A percentile compares a stretch with the other conserved stretches of the same genome.
Conservation (phyloP, 1,140 invertebrate species). For the Brachionus calyciflorus region DNA sequence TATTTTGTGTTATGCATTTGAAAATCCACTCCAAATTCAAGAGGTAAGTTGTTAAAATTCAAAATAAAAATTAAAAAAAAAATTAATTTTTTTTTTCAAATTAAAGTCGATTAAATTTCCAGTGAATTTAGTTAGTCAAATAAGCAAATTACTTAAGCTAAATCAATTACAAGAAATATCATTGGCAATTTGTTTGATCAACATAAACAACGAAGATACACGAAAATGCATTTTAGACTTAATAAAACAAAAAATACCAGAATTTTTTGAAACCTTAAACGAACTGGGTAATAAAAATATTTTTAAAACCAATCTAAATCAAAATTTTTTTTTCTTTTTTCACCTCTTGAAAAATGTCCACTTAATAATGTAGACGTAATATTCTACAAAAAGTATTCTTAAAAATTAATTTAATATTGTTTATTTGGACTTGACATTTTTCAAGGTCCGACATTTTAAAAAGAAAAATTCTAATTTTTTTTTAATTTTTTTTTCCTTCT, state of each 20-base stretch:
- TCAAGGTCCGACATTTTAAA: neutral
- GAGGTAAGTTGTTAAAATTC: conserved; percentile 56
- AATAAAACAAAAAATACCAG: conserved; percentile 75
- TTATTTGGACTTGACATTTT: neutral
- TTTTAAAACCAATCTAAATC: no score
- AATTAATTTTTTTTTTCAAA: conserved; percentile 55
- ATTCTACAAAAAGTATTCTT: no score
- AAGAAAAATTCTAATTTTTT: neutral
- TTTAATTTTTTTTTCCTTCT: neutral
- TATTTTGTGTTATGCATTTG: conserved; percentile 74
- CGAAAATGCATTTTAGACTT: conserved; percentile 71
- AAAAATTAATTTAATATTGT: no score
- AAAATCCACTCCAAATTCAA: conserved; percentile 67
- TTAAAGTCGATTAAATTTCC: conserved; percentile 71
- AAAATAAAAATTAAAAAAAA: neutral
- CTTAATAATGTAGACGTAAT: neutral
- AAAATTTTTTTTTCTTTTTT: neutral
- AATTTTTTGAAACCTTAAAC: conserved; percentile 77
- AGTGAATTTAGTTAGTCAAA: conserved; percentile 68
- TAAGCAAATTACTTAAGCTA: conserved; percentile 78
- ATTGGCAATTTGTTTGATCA: conserved; percentile 76
- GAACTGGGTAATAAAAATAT: conserved; percentile 65
- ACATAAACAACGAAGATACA: conserved; percentile 74
- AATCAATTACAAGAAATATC: conserved; percentile 82
- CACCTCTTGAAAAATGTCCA: no score